phyloP scores from a whole-genome alignment of 2,113 vertebrate species.

The Gallinago media region DNA sequence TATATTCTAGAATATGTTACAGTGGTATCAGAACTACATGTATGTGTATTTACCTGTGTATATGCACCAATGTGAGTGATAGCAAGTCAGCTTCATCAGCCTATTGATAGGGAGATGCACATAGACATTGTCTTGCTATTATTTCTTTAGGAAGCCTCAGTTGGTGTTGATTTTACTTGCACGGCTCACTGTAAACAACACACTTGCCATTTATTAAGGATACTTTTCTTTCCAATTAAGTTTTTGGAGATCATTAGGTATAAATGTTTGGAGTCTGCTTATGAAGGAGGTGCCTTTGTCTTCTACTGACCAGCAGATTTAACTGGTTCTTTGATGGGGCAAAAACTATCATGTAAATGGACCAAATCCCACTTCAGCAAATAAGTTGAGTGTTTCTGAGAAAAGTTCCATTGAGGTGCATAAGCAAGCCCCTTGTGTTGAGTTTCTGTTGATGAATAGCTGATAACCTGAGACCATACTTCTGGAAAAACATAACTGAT shows the following conservation, averaged over 20 bases:
- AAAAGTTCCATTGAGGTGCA: not conserved
- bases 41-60: not conserved
- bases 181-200: not conserved
- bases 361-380: not conserved
- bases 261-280: not conserved
- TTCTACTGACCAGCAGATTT: not conserved
- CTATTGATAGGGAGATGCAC: not conserved
- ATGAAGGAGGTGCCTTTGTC: not conserved
- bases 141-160: not conserved
- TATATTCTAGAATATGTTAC: not conserved
- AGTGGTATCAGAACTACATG: not conserved
- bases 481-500: not conserved
- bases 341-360: not conserved
- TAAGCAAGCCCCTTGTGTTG: not conserved
- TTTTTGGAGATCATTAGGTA: not conserved
- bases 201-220: not conserved
- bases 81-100: not conserved
- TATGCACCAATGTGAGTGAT: not conserved
- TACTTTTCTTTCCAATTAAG: not conserved
- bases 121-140: not conserved
- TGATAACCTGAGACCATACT: not conserved
- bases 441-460: not conserved
- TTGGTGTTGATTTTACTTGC: not conserved
- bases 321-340: not conserved
- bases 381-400: not conserved